These are phyloP conservation scores for Achlya flavicornis DNA, from an alignment of 2,888 invertebrate species.

Conservation along the genomic window DNA sequence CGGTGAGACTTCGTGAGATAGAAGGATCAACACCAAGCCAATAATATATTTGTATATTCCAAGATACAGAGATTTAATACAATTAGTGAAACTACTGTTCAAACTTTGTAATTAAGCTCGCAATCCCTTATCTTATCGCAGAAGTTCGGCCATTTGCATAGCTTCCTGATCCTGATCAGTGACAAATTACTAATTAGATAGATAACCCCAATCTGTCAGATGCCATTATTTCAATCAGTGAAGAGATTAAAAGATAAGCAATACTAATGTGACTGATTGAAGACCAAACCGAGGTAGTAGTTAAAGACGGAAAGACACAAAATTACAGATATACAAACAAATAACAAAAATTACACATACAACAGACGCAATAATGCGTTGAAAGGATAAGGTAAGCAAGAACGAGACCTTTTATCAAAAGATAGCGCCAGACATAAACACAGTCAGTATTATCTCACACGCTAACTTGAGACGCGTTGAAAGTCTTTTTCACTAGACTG, in stretches of 20 bases:
- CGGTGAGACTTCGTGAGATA: too few relatives aligned
- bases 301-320: too few relatives aligned
- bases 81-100: too few relatives aligned
- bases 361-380: too few relatives aligned
- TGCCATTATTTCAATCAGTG: too few relatives aligned
- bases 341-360: too few relatives aligned
- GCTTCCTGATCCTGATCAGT: background rate
- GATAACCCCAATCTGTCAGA: background rate
- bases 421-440: background rate
- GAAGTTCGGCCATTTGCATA: background rate
- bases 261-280: background rate
- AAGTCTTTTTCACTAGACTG: conserved; percentile 21
- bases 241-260: background rate
- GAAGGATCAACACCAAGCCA: too few relatives aligned
- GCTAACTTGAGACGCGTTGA: conserved; percentile 10
- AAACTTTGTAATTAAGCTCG: too few relatives aligned
- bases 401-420: background rate
- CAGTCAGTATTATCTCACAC: too few relatives aligned
- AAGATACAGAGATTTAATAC: too few relatives aligned
- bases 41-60: background rate
- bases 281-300: background rate
- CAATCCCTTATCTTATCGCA: background rate
- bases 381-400: too few relatives aligned
- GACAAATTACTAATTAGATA: background rate
- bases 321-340: too few relatives aligned